Conservation (phyloP, 1,140 invertebrate genomes). For the Drosophila bocqueti region DNA sequence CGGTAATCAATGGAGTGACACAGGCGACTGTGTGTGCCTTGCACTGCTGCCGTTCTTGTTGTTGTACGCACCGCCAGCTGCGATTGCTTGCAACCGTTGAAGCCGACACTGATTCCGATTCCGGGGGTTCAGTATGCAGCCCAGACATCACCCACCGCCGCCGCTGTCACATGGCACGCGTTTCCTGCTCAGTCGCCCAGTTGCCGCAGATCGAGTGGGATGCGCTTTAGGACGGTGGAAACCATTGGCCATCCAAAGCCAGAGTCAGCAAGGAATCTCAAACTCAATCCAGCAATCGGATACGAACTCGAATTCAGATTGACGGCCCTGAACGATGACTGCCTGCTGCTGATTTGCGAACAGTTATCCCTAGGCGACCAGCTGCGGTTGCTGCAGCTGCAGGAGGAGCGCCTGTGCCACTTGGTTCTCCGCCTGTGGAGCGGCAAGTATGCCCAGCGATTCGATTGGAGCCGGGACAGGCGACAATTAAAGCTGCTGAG, state of each 20-base stretch:
- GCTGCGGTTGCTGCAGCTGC: constrained; percentile 49
- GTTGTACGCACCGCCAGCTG: constrained; percentile 42
- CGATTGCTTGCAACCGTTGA: constrained; percentile 36
- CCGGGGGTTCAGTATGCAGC: constrained; percentile 32
- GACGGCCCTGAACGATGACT: constrained; percentile 63
- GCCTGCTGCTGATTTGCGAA: constrained; percentile 62
- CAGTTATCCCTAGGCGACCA: constrained; percentile 57
- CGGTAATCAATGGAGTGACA: constrained; percentile 23
- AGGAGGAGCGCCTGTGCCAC: constrained; percentile 29
- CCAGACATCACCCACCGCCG: constrained; percentile 28
- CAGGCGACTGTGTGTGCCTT: constrained; percentile 12
- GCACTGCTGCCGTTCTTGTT: not conserved
- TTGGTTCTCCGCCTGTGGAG: constrained; percentile 58
- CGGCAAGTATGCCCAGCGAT: constrained; percentile 45
- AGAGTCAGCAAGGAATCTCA: not conserved
- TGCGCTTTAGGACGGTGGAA: constrained; percentile 31
- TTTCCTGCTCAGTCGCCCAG: constrained; percentile 49
- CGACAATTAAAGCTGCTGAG: constrained; percentile 43
- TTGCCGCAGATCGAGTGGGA: constrained; percentile 25
- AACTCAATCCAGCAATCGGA: not conserved
- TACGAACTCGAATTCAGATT: constrained; percentile 4
- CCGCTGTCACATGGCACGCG: constrained; percentile 43
- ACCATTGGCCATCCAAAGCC: constrained; percentile 17
- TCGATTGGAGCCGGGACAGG: constrained; percentile 47
- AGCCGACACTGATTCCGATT: constrained; percentile 43